A percentile compares a stretch with the other conserved stretches of the same genome.
phyloP scores from a whole-genome alignment of 2,888 invertebrate species.

The Lasioglossum zephyrum region DNA sequence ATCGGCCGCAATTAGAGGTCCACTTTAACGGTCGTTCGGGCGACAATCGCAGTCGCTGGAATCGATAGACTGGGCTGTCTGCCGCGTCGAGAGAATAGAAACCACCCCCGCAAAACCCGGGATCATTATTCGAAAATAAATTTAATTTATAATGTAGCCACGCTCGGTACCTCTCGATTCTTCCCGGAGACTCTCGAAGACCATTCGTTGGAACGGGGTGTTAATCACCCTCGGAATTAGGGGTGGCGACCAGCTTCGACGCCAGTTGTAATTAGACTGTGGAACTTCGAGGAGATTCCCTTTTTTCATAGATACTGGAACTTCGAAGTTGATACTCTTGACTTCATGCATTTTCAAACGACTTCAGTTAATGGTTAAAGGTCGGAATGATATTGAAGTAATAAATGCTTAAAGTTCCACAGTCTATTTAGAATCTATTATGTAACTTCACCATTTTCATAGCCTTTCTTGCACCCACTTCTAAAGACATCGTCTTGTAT shows the following conservation, averaged over 20 bases:
- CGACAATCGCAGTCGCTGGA: neutral
- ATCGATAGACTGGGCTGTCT: neutral
- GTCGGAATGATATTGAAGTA: too few relatives aligned
- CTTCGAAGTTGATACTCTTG: neutral
- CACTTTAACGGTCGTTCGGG: neutral
- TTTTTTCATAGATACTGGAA: neutral
- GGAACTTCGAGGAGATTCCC: neutral
- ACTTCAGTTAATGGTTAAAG: neutral
- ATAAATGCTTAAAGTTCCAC: neutral
- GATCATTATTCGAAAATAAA: constrained; percentile 36
- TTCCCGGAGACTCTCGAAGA: neutral
- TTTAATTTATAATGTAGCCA: constrained; percentile 39
- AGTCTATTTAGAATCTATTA: neutral
- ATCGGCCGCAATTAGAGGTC: constrained; percentile 11
- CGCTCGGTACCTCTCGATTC: neutral
- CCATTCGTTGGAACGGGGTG: neutral
- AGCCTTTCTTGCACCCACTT: too few relatives aligned
- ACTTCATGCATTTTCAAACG: neutral
- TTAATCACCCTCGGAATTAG: neutral
- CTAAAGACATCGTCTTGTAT: neutral
- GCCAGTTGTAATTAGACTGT: neutral
- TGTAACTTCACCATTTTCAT: neutral
- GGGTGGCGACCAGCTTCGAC: neutral
- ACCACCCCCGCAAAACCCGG: neutral
- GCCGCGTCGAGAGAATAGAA: neutral